phyloP scores from a whole-genome alignment of 2,888 invertebrate species.

The Trisateles emortualis region DNA sequence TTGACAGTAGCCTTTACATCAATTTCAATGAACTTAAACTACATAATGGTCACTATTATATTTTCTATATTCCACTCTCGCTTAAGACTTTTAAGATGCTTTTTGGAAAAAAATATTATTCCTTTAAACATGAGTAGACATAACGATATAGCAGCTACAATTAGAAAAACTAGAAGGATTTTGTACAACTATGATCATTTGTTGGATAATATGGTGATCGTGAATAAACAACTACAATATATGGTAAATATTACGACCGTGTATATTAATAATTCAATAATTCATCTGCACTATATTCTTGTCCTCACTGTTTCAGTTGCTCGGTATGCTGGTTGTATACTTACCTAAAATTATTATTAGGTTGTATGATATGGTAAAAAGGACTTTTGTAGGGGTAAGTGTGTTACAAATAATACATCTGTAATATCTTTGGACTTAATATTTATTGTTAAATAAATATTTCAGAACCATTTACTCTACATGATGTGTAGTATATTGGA shows the following conservation, averaged over 20 bases:
- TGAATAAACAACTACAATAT: conserved; percentile 1
- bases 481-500: too few relatives aligned
- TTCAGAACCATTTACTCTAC: background rate
- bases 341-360: background rate
- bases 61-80: conserved; percentile 11
- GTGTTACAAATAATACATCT: background rate
- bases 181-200: conserved; percentile 5
- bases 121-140: too few relatives aligned
- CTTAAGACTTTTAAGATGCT: background rate
- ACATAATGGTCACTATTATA: background rate
- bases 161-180: conserved; percentile 5
- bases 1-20: too few relatives aligned
- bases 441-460: background rate
- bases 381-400: conserved; percentile 1
- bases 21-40: background rate
- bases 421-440: background rate
- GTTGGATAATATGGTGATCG: conserved; percentile 1
- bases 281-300: background rate
- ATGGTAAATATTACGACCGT: conserved; percentile 1
- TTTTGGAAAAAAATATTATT: background rate
- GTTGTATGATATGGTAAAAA: background rate
- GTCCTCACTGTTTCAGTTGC: conserved; percentile 11
- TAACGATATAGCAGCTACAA: too few relatives aligned
- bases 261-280: too few relatives aligned
- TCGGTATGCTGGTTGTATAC: background rate